These are phyloP conservation scores for Amblyteles armatorius DNA, from an alignment of 2,888 invertebrate species.

Conservation along the genomic window DNA sequence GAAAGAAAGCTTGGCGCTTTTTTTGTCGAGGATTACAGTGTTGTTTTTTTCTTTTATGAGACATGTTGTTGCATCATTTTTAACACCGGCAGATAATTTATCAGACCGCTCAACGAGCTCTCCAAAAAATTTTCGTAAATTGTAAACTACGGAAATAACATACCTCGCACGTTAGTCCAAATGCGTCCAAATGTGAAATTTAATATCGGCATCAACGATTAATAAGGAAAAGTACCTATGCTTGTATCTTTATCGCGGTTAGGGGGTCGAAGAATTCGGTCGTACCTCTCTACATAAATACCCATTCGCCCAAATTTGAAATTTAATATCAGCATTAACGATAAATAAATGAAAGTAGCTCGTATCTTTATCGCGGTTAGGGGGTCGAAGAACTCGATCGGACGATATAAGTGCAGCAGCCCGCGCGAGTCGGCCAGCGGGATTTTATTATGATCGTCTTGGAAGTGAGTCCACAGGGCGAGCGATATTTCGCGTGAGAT, in stretches of 20 bases:
- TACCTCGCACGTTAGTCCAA: not conserved
- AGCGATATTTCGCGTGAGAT: conserved; percentile 45
- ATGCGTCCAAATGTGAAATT: not conserved
- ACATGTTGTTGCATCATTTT: no score
- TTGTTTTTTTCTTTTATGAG: no score
- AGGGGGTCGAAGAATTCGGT: conserved; percentile 27
- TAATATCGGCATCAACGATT: not conserved
- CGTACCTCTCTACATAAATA: no score
- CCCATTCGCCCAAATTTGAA: not conserved
- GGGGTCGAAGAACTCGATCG: conserved; percentile 29
- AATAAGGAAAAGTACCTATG: not conserved
- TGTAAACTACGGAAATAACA: not conserved
- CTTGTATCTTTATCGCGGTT: conserved; percentile 26
- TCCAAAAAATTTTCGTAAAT: no score
- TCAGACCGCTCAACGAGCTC: no score
- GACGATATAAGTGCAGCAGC: conserved; percentile 10
- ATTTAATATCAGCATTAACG: not conserved
- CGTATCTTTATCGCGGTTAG: conserved; percentile 27
- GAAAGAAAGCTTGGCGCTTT: not conserved
- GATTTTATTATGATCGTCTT: conserved; percentile 27
- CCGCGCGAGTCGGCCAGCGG: not conserved
- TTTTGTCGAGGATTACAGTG: not conserved
- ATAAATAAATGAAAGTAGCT: not conserved
- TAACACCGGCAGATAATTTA: no score
- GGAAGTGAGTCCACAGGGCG: conserved; percentile 23